Evolutionary conservation across 2,113 vertebrate genomes (phyloP), one percentile per base, ranked within the genome.

Genomic region (Miniopterus natalensis): DNA sequence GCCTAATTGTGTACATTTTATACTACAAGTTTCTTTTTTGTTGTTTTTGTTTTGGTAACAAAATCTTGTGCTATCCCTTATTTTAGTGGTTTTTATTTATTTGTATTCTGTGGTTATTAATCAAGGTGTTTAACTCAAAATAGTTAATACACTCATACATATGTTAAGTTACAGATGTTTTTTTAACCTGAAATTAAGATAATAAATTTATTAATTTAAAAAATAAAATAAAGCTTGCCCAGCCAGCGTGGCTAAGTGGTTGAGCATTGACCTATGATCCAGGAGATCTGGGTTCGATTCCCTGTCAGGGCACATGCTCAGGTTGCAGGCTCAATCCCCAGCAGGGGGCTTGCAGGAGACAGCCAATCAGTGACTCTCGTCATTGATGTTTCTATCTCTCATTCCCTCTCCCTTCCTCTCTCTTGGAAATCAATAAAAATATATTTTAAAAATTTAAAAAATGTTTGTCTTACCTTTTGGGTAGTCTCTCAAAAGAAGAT

Each of bases 71-170:
- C 77, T 86, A 6, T 70, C 20, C 40, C 42, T 71, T 75, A 80
- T 95, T 75, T 88, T 71, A 85, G 27, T 68, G 14, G 53, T 79
- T 87, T 36, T 68, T 77, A 61, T 89, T 88, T 91, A 49, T 63
- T 93, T 83, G 23, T 65, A 51, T 61, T 84, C 40, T 66, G 1
- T 90, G 29, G 5, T 55, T 83, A 77, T 77, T 90, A 79, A 77
- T 77, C 85, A 79, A 63, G 70, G 7, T 6, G 14, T 73, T 84
- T 84, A 92, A 78, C 23, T 94, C n/a, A 75, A 88, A 85, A 91
- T 51, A 45, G 13, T 78, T 42, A 84, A 36, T 78, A 27, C 5
- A 18, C 3, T 90, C 13, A 23, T 47, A 42, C 3, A 47, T 47
- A 53, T 13, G 11, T 79, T 87, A 80, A 63, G 51, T 81, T 75